These are phyloP conservation scores for Gobionotothen gibberifrons DNA, from an alignment of 2,797 vertebrate genomes.

Conservation along the genomic window DNA sequence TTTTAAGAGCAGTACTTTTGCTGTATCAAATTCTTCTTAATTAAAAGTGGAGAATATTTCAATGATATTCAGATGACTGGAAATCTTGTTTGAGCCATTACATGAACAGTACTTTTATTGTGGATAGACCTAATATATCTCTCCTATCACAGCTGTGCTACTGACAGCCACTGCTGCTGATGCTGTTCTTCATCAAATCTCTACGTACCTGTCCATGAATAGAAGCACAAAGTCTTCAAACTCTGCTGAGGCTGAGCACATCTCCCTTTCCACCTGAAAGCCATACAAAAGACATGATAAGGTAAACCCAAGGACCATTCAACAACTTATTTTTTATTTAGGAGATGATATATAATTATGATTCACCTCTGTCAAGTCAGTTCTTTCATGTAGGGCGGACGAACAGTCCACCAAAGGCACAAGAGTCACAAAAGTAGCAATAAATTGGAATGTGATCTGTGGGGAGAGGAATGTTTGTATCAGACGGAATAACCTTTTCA, in stretches of 20 bases:
- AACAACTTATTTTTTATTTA: background rate
- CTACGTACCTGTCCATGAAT: constrained; percentile 95
- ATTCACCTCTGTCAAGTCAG: constrained; percentile 92
- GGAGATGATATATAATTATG: background rate
- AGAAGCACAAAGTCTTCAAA: constrained; percentile 99
- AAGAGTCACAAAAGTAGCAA: constrained; percentile 98
- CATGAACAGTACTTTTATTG: background rate
- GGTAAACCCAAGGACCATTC: background rate
- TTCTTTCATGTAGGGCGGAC: constrained; percentile 91
- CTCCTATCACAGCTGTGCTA: background rate
- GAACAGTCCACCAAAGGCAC: constrained; percentile 99
- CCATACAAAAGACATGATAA: background rate
- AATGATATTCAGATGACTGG: background rate
- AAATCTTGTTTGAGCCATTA: background rate
- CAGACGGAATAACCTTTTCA: background rate
- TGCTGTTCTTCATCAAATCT: constrained; percentile 3
- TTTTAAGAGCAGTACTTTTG: background rate
- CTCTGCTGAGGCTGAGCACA: constrained; percentile 96
- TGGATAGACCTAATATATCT: background rate
- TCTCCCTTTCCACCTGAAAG: constrained; percentile 91
- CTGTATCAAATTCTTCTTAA: background rate
- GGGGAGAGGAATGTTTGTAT: constrained; percentile 11
- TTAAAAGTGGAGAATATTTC: background rate
- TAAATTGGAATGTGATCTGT: constrained; percentile 99
- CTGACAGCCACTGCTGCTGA: background rate